Percentiles rank a stretch among this genome's conserved stretches.
These are phyloP conservation scores for Malurus alboscapulatus DNA, from an alignment of 2,113 vertebrate genomes.

Conservation along the genomic window DNA sequence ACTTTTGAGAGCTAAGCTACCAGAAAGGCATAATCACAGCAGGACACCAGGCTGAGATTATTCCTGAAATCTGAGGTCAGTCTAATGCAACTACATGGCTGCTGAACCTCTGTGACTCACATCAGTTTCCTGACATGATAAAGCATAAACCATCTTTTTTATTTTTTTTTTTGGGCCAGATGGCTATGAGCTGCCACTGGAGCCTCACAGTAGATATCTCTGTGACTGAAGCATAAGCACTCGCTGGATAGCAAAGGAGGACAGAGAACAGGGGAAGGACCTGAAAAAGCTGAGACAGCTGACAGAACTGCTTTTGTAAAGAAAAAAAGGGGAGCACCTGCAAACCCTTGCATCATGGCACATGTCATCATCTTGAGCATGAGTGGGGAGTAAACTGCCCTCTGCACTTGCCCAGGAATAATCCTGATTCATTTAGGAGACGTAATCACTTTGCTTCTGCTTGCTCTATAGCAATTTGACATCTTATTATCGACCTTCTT, in stretches of 20 bases:
- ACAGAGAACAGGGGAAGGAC: not conserved
- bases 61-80: not conserved
- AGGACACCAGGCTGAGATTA: not conserved
- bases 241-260: not conserved
- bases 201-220: not conserved
- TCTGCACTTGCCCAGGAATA: not conserved
- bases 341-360: not conserved
- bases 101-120: not conserved
- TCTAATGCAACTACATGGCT: not conserved
- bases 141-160: not conserved
- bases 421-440: not conserved
- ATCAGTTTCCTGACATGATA: not conserved
- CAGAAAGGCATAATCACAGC: not conserved
- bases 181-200: not conserved
- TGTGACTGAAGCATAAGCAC: not conserved
- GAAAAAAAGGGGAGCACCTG: not conserved
- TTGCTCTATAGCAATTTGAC: not conserved
- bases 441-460: not conserved
- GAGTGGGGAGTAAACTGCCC: not conserved
- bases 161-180: not conserved
- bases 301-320: not conserved
- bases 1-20: not conserved
- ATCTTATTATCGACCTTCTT: not conserved
- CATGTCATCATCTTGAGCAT: not conserved
- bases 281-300: not conserved